Base-by-base conservation (phyloP, 92 coral and sea anemone genomes). In the Palythoa heliodiscus region DNA sequence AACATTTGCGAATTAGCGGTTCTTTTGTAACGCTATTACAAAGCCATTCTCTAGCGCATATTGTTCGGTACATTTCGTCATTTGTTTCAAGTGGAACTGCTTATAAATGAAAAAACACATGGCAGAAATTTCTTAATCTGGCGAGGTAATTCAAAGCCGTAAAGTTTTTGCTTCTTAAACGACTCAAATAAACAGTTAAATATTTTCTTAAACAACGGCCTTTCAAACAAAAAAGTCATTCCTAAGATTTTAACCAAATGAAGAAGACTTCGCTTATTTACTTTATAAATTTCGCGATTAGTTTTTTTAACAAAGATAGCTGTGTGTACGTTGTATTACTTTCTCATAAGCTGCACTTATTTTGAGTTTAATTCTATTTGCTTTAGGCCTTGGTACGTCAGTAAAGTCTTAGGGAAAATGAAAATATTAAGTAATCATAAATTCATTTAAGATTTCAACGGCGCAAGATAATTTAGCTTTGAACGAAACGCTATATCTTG, bases 41-140 rank as follows among this genome's bases (percentile, higher is more conserved):
- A 63, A 80, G 39, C 64, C 23, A 53, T 47, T 66, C 73, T 23
- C 24, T 64, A 80, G 13, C 50, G 1, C 74, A 22, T n/a, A 43
- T 78, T 78, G 72, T 80, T 23, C 47, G 7, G 84, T 80, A 64
- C 73, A 66, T 80, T n/a, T n/a, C n/a, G n/a, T n/a, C n/a, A n/a
- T n/a, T 80, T 66, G 22, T 80, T 47, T 63, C 43, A 80, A 25
- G 50, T 80, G 11, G 23, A n/a, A 22, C 53, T 77, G 67, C 55
- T 77, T 52, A 77, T 77, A 73, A 80, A 78, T 37, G 12, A 24
- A n/a, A 61, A 61, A 64, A 43, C 73, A 80, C 74, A 66, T 47
- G 73, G 84, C 57, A 66, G 16, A 76, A 54, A 43, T 15, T 3
- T 13, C 25, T 16, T 37, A 69, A 29, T 25, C 17, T 69, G 73